Base-by-base conservation (phyloP, 2,797 vertebrate species). In the Cirrhinus mrigala region DNA sequence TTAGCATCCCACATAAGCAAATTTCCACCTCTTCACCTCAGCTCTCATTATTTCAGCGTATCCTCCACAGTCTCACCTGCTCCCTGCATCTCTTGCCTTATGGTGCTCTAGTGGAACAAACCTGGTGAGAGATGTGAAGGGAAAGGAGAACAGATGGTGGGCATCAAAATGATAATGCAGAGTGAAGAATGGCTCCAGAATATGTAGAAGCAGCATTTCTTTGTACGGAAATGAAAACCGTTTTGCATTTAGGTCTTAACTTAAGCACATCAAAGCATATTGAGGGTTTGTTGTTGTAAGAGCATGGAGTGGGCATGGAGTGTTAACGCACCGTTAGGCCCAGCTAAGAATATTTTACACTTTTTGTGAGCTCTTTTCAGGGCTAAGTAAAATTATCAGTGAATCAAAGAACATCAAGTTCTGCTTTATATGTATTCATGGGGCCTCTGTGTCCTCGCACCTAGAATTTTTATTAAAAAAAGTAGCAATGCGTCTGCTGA, bases 131-230 rank as follows among this genome's bases (percentile, higher is more conserved):
- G 81, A 88, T 89, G 85, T 84, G 85, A 85, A 88, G 68, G 70
- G 71, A 82, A 84, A 76, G 74, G 37, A 54, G 79, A 90, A 90
- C 89, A 90, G 87, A 88, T 90, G 87, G 89, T 80, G 73, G 82
- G 75, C 87, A 87, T 90, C 89, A 86, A 86, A 82, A 84, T 90
- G 79, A 86, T 81, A 88, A 86, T 64, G 48, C 48, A 85, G 68
- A 68, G 24, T 88, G 78, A 88, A 85, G 87, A 88, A 90, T 88
- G 83, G 62, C 82, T 86, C 46, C 78, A 76, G 46, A 86, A 79
- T 90, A 64, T 29, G 24, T 84, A 83, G 87, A 86, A 87, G 64
- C 79, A 82, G 87, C 86, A 83, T 86, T 90, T 89, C 62, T 74
- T 79, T 22, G 29, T 64, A 76, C 40, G 54, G 29, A 82, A 78